phyloP scores from a whole-genome alignment of 2,113 vertebrate genomes.

The Rostratula benghalensis region DNA sequence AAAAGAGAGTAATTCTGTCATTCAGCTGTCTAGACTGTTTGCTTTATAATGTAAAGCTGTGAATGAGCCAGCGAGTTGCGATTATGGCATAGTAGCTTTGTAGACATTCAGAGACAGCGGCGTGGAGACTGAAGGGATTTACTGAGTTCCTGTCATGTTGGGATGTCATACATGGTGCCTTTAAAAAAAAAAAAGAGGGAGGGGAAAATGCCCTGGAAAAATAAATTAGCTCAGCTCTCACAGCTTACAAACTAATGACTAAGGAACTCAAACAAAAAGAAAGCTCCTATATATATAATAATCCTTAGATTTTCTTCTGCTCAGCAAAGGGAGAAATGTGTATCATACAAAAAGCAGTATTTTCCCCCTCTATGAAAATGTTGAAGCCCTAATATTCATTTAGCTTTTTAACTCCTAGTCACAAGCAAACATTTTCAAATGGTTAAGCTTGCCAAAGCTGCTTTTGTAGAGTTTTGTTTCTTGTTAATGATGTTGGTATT shows the following conservation, averaged over 20 bases:
- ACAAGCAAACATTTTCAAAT: constrained; percentile 7
- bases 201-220: constrained; percentile 55
- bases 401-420: not conserved
- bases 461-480: constrained; percentile 18
- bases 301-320: not conserved
- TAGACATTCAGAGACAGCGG: constrained; percentile 75
- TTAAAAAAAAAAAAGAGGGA: constrained; percentile 50
- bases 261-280: constrained; percentile 63
- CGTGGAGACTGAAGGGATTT: constrained; percentile 80
- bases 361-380: not conserved
- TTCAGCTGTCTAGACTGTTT: constrained; percentile 83
- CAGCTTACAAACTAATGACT: constrained; percentile 60
- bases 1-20: constrained; percentile 76
- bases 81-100: constrained; percentile 73
- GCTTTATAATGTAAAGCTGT: constrained; percentile 78
- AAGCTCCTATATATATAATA: constrained; percentile 37
- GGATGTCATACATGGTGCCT: constrained; percentile 63
- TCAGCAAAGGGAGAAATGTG: constrained; percentile 4
- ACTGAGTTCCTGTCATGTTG: constrained; percentile 74
- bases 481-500: not conserved
- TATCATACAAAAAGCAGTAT: not conserved
- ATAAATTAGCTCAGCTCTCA: constrained; percentile 73
- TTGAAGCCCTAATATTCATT: not conserved
- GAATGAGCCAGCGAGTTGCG: constrained; percentile 70
- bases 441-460: not conserved